phyloP scores from a whole-genome alignment of 2,113 vertebrate species.

The Poeciliopsis occidentalis region DNA sequence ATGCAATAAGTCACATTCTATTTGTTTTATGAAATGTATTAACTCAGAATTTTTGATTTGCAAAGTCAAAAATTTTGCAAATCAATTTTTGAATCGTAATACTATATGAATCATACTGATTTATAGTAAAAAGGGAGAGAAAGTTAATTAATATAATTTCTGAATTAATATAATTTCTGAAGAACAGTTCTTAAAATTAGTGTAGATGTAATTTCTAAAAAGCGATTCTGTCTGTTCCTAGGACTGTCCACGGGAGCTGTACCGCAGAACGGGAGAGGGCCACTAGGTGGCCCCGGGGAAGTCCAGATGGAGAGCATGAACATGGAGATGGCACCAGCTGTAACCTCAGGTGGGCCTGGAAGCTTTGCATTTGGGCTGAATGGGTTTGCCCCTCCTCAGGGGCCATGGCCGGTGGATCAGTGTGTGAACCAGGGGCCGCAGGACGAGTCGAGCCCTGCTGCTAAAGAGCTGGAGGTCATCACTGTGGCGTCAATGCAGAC shows the following conservation, averaged over 20 bases:
- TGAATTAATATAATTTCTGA: too few species aligned
- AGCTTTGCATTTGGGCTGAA: slow-evolving; percentile 88
- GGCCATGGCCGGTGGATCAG: slow-evolving; percentile 82
- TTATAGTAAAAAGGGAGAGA: too few species aligned
- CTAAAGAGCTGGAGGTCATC: slow-evolving; percentile 94
- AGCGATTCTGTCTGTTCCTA: slow-evolving; percentile 9
- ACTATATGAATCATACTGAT: too few species aligned
- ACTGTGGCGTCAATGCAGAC: slow-evolving; percentile 97
- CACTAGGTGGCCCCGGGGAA: slow-evolving; percentile 81
- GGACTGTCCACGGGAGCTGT: slow-evolving; percentile 56
- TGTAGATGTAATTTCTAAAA: background rate
- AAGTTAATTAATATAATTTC: too few species aligned
- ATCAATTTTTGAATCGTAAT: too few species aligned
- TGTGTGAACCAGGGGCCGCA: slow-evolving; percentile 77
- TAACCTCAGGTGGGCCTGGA: slow-evolving; percentile 94
- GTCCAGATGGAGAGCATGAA: slow-evolving; percentile 87
- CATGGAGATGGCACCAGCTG: slow-evolving; percentile 80
- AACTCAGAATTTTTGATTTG: too few species aligned
- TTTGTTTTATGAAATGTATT: background rate
- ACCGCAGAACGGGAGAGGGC: slow-evolving; percentile 64
- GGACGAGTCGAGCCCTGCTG: slow-evolving; percentile 70
- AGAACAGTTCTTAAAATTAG: background rate
- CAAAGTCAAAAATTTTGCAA: too few species aligned
- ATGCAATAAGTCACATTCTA: background rate
- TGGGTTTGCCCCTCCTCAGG: slow-evolving; percentile 76